Percentiles rank a stretch among this genome's conserved stretches.
phyloP scores from a whole-genome alignment of 2,113 vertebrate species.

The Pollimyrus isidori region DNA sequence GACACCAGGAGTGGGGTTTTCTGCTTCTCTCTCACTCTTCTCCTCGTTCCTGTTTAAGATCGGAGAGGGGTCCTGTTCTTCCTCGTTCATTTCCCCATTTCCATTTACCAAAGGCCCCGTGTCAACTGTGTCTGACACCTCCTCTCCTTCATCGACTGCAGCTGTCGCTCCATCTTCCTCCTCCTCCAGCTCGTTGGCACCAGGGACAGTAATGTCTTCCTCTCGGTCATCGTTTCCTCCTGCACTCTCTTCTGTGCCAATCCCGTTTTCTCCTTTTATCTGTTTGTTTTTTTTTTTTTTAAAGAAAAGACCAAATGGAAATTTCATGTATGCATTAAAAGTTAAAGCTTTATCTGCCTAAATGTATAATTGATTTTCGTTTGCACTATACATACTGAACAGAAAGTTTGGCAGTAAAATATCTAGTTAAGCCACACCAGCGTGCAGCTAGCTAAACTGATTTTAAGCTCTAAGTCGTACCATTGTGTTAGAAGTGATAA shows the following conservation, averaged over 20 bases:
- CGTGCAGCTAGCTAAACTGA: not conserved
- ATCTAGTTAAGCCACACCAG: not conserved
- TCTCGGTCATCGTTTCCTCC: conserved; percentile 26
- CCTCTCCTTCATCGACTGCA: conserved; percentile 46
- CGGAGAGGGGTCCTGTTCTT: conserved; percentile 5
- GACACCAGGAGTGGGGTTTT: not conserved
- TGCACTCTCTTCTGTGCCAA: not conserved
- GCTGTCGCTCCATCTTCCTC: conserved; percentile 36
- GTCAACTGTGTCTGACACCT: conserved; percentile 50
- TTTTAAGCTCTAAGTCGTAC: not conserved
- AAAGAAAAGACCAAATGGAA: not conserved
- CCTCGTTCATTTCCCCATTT: not conserved
- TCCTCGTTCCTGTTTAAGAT: conserved; percentile 7
- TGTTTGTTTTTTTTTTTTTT: not conserved
- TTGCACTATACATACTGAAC: not conserved
- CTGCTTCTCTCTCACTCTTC: conserved; percentile 20
- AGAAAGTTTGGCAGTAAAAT: not conserved
- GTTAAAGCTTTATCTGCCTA: not conserved
- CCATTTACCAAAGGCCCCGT: not conserved
- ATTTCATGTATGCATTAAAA: not conserved
- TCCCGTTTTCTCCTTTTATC: not conserved
- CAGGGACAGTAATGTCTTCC: conserved; percentile 28
- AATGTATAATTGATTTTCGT: not conserved
- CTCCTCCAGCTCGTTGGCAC: conserved; percentile 63
- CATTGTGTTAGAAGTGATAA: not conserved